Evolutionary conservation across 1,140 invertebrate species (phyloP).

Genomic region (Neodiprion pinetum): DNA sequence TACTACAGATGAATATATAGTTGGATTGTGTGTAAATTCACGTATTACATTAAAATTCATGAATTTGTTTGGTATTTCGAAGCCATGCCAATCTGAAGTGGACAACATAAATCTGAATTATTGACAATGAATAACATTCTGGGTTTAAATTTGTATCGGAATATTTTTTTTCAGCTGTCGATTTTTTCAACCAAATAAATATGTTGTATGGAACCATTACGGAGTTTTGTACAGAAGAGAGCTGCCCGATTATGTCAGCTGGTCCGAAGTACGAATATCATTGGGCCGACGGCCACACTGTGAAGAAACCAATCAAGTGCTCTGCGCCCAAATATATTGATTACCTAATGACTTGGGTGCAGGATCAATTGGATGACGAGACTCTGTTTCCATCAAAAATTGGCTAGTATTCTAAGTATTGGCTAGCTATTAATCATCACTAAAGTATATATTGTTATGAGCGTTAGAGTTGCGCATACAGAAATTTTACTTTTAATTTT

Average conservation of each 20-base stretch:
- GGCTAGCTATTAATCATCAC: slow-evolving; percentile 7
- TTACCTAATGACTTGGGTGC: slow-evolving; percentile 99
- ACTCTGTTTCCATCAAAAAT: slow-evolving; percentile 99
- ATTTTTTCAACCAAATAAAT: slow-evolving; percentile 99
- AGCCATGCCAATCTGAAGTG: too few relatives aligned
- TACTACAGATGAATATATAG: too few relatives aligned
- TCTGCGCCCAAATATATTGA: slow-evolving; percentile 99
- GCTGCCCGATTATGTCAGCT: slow-evolving; percentile 96
- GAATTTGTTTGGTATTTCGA: too few relatives aligned
- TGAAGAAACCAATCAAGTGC: slow-evolving; percentile 99
- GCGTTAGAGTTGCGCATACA: slow-evolving; percentile 1
- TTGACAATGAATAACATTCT: too few relatives aligned
- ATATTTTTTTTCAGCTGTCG: slow-evolving; percentile 80
- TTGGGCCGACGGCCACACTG: slow-evolving; percentile 98
- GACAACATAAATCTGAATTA: too few relatives aligned
- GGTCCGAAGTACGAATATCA: slow-evolving; percentile 99
- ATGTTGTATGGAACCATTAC: slow-evolving; percentile 99
- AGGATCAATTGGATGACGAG: slow-evolving; percentile 99
- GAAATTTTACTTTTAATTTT: slow-evolving; percentile 22
- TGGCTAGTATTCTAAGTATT: slow-evolving; percentile 65
- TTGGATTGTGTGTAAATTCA: too few relatives aligned
- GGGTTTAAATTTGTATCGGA: neutral
- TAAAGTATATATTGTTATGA: neutral
- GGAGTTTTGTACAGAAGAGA: slow-evolving; percentile 98
- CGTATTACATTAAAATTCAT: too few relatives aligned